A percentile compares a stretch with the other conserved stretches of the same genome.
phyloP scores from a whole-genome alignment of 2,113 vertebrate species.

The Rhegmatorhina hoffmannsi region DNA sequence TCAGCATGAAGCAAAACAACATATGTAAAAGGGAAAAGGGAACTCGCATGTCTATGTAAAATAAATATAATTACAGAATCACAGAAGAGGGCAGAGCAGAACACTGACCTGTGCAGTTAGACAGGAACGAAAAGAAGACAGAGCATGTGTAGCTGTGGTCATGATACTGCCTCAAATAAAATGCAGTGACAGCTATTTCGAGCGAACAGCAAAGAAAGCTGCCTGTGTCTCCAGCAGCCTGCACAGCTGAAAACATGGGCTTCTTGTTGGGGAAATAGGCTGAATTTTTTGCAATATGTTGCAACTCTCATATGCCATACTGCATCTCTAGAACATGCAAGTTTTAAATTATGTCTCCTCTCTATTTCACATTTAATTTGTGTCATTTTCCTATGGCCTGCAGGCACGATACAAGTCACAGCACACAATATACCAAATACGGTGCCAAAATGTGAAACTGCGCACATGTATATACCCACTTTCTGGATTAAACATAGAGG shows the following conservation, averaged over 20 bases:
- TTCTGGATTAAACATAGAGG: conserved; percentile 50
- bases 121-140: neutral
- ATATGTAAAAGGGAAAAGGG: conserved; percentile 67
- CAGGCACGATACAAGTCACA: conserved; percentile 54
- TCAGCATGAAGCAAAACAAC: conserved; percentile 73
- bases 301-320: conserved; percentile 44
- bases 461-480: conserved; percentile 31
- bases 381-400: conserved; percentile 49
- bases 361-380: conserved; percentile 32
- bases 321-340: conserved; percentile 35
- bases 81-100: conserved; percentile 22
- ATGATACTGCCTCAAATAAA: neutral
- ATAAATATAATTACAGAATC: conserved; percentile 70
- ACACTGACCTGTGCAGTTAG: neutral
- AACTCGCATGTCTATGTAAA: conserved; percentile 60
- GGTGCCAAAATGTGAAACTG: conserved; percentile 55
- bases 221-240: neutral
- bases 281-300: conserved; percentile 48
- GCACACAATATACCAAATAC: conserved; percentile 29
- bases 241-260: conserved; percentile 22
- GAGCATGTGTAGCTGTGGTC: neutral
- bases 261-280: conserved; percentile 44
- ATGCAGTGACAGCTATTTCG: neutral
- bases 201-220: neutral
- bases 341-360: conserved; percentile 25